phyloP scores from a whole-genome alignment of 2,113 vertebrate genomes.

The Diadophis punctatus region DNA sequence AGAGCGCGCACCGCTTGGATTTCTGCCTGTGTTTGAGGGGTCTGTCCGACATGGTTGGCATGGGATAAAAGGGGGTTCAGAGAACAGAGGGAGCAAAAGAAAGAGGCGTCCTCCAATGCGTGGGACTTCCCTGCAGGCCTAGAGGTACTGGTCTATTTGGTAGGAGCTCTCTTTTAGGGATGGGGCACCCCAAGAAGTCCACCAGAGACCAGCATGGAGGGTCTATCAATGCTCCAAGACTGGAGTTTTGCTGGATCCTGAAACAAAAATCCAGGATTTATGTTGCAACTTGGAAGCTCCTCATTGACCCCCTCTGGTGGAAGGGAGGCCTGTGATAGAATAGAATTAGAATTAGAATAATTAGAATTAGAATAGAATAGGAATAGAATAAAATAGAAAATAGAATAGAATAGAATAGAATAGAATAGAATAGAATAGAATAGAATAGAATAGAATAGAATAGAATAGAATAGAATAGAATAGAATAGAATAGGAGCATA shows the following conservation, averaged over 20 bases:
- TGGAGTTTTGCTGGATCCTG: neutral
- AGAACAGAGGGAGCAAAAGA: neutral
- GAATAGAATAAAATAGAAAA: too few relatives aligned
- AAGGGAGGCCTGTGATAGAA: neutral
- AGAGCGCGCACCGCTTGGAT: neutral
- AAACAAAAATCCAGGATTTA: neutral
- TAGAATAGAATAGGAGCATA: too few relatives aligned
- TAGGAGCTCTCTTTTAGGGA: neutral
- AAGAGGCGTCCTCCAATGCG: neutral
- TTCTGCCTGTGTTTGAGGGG: constrained; percentile 1
- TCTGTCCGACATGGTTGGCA: neutral
- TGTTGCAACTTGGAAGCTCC: neutral
- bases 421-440: too few relatives aligned
- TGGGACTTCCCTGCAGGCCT: neutral
- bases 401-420: too few relatives aligned
- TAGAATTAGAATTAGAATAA: too few relatives aligned
- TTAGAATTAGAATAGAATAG: too few relatives aligned
- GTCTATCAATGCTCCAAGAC: neutral
- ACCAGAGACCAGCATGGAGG: neutral
- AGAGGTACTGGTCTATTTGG: too few relatives aligned
- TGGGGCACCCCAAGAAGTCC: neutral
- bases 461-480: too few relatives aligned
- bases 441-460: too few relatives aligned
- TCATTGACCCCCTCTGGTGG: neutral
- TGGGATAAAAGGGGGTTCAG: rapidly evolving